Percentiles rank a stretch among this genome's conserved stretches.
These are phyloP conservation scores for Cydia strobilella DNA, from an alignment of 1,140 invertebrate genomes.

Conservation along the genomic window DNA sequence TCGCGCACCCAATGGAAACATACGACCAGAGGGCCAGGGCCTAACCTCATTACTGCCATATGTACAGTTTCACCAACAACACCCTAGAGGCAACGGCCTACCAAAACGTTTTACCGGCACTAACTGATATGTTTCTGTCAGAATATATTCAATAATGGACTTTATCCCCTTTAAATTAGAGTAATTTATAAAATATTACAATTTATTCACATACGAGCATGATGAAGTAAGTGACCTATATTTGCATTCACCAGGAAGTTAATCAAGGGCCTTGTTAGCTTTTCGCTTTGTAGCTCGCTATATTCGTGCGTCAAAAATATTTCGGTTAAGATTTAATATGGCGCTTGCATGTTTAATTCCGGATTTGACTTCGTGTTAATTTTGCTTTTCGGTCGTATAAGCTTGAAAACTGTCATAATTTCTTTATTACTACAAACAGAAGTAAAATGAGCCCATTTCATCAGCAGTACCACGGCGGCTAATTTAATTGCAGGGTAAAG, in stretches of 20 bases:
- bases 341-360: conserved; percentile 15
- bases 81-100: conserved; percentile 42
- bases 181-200: not conserved
- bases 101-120: not conserved
- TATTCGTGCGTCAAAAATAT: conserved; percentile 29
- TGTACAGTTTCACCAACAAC: conserved; percentile 51
- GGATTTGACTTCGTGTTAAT: conserved; percentile 1
- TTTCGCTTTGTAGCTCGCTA: conserved; percentile 22
- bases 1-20: not conserved
- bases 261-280: conserved; percentile 30
- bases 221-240: not conserved
- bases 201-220: not conserved
- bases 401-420: not conserved
- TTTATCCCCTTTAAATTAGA: not conserved
- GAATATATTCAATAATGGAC: not conserved
- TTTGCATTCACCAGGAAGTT: conserved; percentile 30
- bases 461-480: not conserved
- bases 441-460: conserved; percentile 1
- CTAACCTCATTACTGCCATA: conserved; percentile 47
- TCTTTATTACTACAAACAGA: not conserved
- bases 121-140: not conserved
- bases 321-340: conserved; percentile 8
- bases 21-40: not conserved
- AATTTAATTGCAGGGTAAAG: not conserved
- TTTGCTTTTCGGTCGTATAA: not conserved